Base-by-base conservation (phyloP, 2,797 vertebrate species). In the Protosalanx chinensis region DNA sequence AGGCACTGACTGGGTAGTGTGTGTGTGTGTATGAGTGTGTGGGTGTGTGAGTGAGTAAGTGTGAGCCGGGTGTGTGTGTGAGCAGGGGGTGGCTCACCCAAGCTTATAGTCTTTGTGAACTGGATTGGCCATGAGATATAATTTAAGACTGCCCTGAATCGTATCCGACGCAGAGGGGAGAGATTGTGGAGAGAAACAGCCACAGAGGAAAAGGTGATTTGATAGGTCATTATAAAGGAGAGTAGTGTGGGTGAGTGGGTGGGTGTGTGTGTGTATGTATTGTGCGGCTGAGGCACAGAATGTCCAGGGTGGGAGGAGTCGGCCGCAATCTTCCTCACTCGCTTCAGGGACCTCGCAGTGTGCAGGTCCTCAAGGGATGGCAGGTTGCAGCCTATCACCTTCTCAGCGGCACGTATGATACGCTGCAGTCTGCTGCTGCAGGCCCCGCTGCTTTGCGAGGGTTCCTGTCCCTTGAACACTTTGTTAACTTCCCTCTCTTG, bases 141-240 rank as follows among this genome's bases (percentile, higher is more conserved):
- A 85, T 85, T 85, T 85, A 81, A 74, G 72, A 65, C 76, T 74
- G 68, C 65, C 82, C 73, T 81, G 82, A 82, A 84, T 76, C 78
- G 73, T 75, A 78, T 66, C 73, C 74, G 69, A 80, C 69, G 79
- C 77, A 84, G 79, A 64, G 56, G 60, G 75, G n/a, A 15, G 29
- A 67, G 13, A 51, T 29, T 46, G 32, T 1, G 67, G 64, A 56
- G 58, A 51, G 35, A 56, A 6, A 57, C 12, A 33, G 16, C 12
- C 37, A 37, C 35, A 62, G 57, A 51, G 64, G 23, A 41, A 33
- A 29, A 64, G 70, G 70, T 70, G 72, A 65, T 67, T 16, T 60
- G 29, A 66, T 7, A 77, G 67, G 10, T 41, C 8, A 41, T 41
- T 41, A 74, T 41, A 0, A 72, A 73, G 72, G 68, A 76, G 71